Base-by-base conservation (phyloP, 2,113 vertebrate species). In the Cavia aperea region DNA sequence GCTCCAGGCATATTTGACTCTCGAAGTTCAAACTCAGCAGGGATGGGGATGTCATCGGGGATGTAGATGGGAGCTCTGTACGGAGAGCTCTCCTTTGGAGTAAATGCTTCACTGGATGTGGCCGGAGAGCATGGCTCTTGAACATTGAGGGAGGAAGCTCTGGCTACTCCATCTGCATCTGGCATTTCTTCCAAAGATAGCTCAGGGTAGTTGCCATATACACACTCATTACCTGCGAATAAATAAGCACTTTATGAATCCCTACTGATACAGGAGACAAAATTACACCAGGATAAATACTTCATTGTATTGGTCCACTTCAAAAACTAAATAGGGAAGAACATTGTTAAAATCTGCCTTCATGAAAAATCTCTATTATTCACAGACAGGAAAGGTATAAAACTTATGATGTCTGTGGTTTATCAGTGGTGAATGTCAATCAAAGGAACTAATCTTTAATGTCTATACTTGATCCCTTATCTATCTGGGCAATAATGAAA, bases 1-100 rank as follows among this genome's bases (percentile, higher is more conserved):
- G 98, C 98, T 33, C 97, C 98, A 54, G 98, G 97, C 96, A 98
- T 81, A 65, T 95, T 97, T 68, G 99, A 99, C 96, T 99, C 98
- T 92, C 98, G 98, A 84, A 99, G 98, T 94, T 99, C 99, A 96
- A 99, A 99, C 94, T 99, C 99, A 92, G 98, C 97, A 92, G 98
- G 98, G 96, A 99, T 97, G 70, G 98, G 97, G 94, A 98, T 97
- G 92, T 99, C 98, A 93, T 99, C 98, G 0, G 98, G 97, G 82
- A 98, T 98, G 94, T 98, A 99, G 95, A 98, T 98, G 0, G 97
- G 98, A 92, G 97, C 97, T 96, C 97, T 98, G 97, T 98, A 98
- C 91, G 98, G 98, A 89, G 98, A 98, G 90, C 97, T 97, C 81
- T 98, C 98, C 89, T 97, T 98, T 12, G 98, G 98, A 0, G 98